phyloP scores from a whole-genome alignment of 2,113 vertebrate genomes.

The Myodes glareolus region DNA sequence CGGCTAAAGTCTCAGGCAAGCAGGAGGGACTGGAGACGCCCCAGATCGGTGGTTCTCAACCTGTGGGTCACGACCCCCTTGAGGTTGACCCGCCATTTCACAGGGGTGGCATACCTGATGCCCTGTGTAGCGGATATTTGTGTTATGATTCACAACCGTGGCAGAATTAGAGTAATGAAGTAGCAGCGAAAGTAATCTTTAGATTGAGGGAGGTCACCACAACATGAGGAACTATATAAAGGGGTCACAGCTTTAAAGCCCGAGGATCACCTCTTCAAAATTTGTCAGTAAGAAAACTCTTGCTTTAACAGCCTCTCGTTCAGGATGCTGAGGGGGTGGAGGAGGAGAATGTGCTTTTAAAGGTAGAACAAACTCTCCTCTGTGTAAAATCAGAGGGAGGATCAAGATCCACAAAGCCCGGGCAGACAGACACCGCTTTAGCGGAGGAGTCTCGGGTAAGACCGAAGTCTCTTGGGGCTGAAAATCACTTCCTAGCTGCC shows the following conservation, averaged over 20 bases:
- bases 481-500: constrained; percentile 68
- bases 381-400: constrained; percentile 73
- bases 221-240: background rate
- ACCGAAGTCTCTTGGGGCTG: constrained; percentile 33
- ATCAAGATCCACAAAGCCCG: constrained; percentile 37
- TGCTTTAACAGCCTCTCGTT: constrained; percentile 62
- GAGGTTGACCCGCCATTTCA: background rate
- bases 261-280: background rate
- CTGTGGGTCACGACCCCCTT: background rate
- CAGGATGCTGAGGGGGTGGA: background rate
- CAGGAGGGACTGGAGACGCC: constrained; percentile 78
- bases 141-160: background rate
- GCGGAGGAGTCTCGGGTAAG: constrained; percentile 48
- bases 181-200: background rate
- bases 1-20: constrained; percentile 68
- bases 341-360: constrained; percentile 69
- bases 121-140: background rate
- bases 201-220: background rate
- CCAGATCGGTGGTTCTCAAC: background rate
- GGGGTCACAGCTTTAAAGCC: background rate
- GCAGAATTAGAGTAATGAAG: background rate
- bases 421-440: constrained; percentile 49
- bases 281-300: constrained; percentile 68
- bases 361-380: constrained; percentile 80
- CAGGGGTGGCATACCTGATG: background rate